phyloP scores from a whole-genome alignment of 2,113 vertebrate genomes.

The Chlamydotis undulata region DNA sequence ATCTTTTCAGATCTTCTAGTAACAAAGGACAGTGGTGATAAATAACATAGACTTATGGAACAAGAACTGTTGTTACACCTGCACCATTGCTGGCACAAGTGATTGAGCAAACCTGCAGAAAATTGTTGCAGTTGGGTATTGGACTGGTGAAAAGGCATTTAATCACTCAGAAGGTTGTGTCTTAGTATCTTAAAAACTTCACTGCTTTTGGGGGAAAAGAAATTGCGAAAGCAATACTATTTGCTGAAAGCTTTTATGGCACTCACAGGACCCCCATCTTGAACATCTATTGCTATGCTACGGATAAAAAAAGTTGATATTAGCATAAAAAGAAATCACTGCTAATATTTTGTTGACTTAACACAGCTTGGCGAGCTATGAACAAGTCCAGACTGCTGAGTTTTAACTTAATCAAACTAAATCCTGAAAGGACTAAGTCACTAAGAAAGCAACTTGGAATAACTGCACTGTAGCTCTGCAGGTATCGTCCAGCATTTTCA shows the following conservation, averaged over 20 bases:
- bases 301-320: neutral
- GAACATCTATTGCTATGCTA: neutral
- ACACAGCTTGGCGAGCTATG: neutral
- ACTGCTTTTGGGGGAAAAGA: neutral
- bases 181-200: neutral
- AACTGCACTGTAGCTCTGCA: neutral
- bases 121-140: neutral
- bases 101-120: neutral
- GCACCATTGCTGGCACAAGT: neutral
- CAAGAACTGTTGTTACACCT: neutral
- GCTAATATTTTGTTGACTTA: neutral
- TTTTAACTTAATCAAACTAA: neutral
- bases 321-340: neutral
- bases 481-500: neutral
- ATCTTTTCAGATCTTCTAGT: neutral
- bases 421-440: neutral
- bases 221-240: neutral
- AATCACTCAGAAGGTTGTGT: neutral
- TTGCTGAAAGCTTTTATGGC: neutral
- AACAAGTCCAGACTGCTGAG: neutral
- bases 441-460: neutral
- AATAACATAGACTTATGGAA: neutral
- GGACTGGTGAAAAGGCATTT: neutral
- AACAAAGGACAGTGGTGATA: neutral
- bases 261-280: neutral